phyloP scores from a whole-genome alignment of 2,888 invertebrate species.

The Cryptus viduatorius region DNA sequence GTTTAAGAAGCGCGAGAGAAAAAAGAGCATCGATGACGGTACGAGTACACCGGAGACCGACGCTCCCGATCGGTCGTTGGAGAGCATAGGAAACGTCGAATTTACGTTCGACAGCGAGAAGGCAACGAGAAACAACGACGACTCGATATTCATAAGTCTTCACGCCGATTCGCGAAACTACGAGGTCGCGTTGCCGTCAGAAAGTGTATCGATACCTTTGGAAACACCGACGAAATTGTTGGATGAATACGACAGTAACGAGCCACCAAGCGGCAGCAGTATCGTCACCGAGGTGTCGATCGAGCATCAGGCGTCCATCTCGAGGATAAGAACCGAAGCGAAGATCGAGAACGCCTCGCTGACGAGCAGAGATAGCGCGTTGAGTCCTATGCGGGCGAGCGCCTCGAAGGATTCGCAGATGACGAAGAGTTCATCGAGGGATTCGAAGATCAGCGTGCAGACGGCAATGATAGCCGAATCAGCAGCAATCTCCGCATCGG shows the following conservation, averaged over 20 bases:
- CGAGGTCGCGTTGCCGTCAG: slow-evolving; percentile 80
- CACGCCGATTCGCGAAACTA: slow-evolving; percentile 79
- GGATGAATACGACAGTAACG: slow-evolving; percentile 80
- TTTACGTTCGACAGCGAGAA: slow-evolving; percentile 79
- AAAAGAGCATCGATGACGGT: slow-evolving; percentile 80
- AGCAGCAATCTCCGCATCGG: slow-evolving; percentile 43
- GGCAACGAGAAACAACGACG: slow-evolving; percentile 68
- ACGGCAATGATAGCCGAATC: slow-evolving; percentile 58
- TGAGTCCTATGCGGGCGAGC: slow-evolving; percentile 72
- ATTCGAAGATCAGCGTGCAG: slow-evolving; percentile 73
- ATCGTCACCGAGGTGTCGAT: slow-evolving; percentile 83
- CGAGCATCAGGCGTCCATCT: slow-evolving; percentile 76
- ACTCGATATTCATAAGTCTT: slow-evolving; percentile 75
- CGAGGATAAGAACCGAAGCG: slow-evolving; percentile 74
- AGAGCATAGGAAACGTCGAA: slow-evolving; percentile 80
- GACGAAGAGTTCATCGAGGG: slow-evolving; percentile 77
- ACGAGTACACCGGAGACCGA: slow-evolving; percentile 68
- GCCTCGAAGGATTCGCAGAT: slow-evolving; percentile 75
- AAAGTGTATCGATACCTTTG: slow-evolving; percentile 81
- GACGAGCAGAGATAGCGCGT: slow-evolving; percentile 67
- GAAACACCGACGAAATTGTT: slow-evolving; percentile 81
- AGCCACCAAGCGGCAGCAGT: slow-evolving; percentile 72
- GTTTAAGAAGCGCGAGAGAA: slow-evolving; percentile 82
- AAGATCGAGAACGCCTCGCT: slow-evolving; percentile 72
- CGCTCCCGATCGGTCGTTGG: slow-evolving; percentile 70